Conservation (phyloP, 2,888 invertebrate genomes). For the Cistogaster globosa region DNA sequence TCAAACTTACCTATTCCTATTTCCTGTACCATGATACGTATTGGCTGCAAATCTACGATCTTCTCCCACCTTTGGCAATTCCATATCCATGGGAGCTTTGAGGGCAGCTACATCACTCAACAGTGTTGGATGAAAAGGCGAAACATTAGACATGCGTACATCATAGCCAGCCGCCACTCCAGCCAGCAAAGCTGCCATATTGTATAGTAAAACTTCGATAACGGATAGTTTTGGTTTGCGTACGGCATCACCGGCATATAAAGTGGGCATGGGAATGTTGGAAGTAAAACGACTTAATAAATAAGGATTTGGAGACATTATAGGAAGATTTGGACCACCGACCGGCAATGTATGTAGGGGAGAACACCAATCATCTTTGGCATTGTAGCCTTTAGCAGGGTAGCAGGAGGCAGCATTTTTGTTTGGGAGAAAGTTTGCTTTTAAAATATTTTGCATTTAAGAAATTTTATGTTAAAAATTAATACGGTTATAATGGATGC, state of each 20-base stretch:
- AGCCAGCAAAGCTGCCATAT: constrained; percentile 95
- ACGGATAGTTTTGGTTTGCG: constrained; percentile 82
- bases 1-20: constrained; percentile 86
- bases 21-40: constrained; percentile 94
- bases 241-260: constrained; percentile 89
- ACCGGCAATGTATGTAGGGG: constrained; percentile 74
- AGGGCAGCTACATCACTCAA: constrained; percentile 85
- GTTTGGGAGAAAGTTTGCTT: constrained; percentile 24
- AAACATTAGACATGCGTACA: constrained; percentile 93
- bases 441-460: background rate
- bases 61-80: constrained; percentile 72
- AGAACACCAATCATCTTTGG: constrained; percentile 82
- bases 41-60: constrained; percentile 86
- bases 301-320: constrained; percentile 82
- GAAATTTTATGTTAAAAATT: background rate
- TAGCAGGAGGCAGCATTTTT: constrained; percentile 47
- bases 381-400: constrained; percentile 76
- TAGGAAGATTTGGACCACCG: constrained; percentile 78
- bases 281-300: constrained; percentile 81
- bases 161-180: constrained; percentile 96
- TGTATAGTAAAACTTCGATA: constrained; percentile 87
- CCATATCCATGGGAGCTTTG: constrained; percentile 78
- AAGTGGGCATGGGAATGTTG: constrained; percentile 90
- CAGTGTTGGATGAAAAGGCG: constrained; percentile 91
- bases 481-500: constrained; percentile 41